Base-by-base conservation (phyloP, 2,113 vertebrate genomes). In the Thamnaconus septentrionalis region DNA sequence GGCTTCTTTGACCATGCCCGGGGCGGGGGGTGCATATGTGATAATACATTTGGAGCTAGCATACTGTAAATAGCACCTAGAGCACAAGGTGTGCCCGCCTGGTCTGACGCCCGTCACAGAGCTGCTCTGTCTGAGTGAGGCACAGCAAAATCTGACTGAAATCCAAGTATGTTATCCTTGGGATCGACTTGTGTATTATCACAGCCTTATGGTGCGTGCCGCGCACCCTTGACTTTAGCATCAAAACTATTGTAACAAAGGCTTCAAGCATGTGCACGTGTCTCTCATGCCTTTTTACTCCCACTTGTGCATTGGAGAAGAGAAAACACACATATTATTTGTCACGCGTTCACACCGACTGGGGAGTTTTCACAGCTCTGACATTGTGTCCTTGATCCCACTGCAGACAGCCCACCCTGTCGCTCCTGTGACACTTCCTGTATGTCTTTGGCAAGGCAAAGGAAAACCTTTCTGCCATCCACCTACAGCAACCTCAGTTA, bases 401-500 rank as follows among this genome's bases (percentile, higher is more conserved):
- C 52, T 54, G 66, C 74, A 66, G 58, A 60, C 72, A 55, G 53
- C 69, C 72, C 72, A 63, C 82, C 62, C 79, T 45, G 65, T 73
- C 81, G 76, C 7, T 42, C 43, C 56, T 4, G 73, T 78, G 74
- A 83, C 79, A 77, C 59, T 71, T 76, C 65, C 78, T 79, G 18
- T 31, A 31, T 51, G 79, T 64, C 76, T 69, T 81, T 89, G 79
- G 76, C 44, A 61, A 69, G 73, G 60, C 49, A 53, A 57, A 75
- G 79, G 2, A 31, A 31, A 31, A 85, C 75, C 68, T 62, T 76
- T 60, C 62, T 67, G 18, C 18, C 69, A 31, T 78, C 69, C 74
- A 77, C 84, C 82, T 85, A 80, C 78, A 82, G 78, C 77, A 73
- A 66, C 71, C 75, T 78, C 69, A 31, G 62, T 56, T 80, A 31